These are phyloP conservation scores for Genyomyrus donnyi DNA, from an alignment of 2,113 vertebrate genomes.

Conservation along the genomic window DNA sequence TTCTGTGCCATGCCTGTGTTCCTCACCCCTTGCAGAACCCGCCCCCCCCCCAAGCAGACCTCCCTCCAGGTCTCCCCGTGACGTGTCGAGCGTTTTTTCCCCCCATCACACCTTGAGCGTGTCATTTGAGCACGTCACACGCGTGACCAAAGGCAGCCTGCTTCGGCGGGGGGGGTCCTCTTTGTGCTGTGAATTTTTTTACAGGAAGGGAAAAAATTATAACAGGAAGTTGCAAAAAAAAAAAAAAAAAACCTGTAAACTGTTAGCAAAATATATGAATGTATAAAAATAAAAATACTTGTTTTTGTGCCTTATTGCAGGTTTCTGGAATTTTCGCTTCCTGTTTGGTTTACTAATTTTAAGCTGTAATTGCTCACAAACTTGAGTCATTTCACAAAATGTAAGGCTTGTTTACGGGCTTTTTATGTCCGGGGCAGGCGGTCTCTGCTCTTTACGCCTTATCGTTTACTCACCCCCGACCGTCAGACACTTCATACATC, in stretches of 20 bases:
- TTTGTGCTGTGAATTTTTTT: background rate
- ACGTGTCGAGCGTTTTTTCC: background rate
- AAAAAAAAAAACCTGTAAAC: background rate
- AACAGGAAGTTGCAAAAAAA: background rate
- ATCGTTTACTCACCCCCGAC: slow-evolving; percentile 41
- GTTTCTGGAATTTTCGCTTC: background rate
- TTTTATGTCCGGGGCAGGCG: slow-evolving; percentile 49
- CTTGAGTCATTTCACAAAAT: slow-evolving; percentile 49
- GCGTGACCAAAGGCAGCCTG: background rate
- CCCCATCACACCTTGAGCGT: background rate
- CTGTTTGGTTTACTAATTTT: slow-evolving; percentile 43
- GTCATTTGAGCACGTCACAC: background rate
- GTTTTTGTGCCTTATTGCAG: background rate
- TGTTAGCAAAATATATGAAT: background rate
- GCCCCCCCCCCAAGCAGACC: background rate
- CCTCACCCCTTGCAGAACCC: background rate
- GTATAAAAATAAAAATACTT: background rate
- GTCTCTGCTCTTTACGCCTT: slow-evolving; percentile 54
- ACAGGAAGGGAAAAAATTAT: background rate
- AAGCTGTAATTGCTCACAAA: slow-evolving; percentile 43
- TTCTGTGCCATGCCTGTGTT: background rate
- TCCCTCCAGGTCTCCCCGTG: background rate
- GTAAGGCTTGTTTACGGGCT: slow-evolving; percentile 51
- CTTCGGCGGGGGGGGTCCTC: background rate
- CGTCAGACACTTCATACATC: slow-evolving; percentile 25